phyloP scores from a whole-genome alignment of 2,888 invertebrate species.

The Cephus sareptanus region DNA sequence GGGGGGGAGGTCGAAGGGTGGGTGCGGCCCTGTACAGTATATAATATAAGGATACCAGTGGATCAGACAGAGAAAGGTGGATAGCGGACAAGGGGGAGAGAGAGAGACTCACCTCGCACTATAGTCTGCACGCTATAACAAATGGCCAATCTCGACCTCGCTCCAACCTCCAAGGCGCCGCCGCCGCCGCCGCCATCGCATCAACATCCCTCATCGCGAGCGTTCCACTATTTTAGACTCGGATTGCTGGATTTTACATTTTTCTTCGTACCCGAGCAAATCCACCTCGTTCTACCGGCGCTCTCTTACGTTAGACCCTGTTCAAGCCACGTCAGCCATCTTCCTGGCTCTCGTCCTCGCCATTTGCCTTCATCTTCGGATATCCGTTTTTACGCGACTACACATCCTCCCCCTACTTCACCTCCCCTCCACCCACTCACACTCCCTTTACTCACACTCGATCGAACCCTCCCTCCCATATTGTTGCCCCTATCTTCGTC shows the following conservation, averaged over 20 bases:
- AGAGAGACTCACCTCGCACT: slow-evolving; percentile 20
- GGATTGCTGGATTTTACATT: slow-evolving; percentile 33
- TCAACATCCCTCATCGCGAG: slow-evolving; percentile 40
- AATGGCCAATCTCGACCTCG: slow-evolving; percentile 51
- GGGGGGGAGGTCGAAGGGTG: not conserved
- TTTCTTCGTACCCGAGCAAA: slow-evolving; percentile 13
- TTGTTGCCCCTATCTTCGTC: not conserved
- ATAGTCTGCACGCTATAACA: slow-evolving; percentile 41
- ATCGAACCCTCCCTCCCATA: not conserved
- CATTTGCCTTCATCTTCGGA: not conserved
- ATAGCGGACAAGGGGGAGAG: not conserved
- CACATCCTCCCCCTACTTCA: not conserved
- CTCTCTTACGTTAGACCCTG: not conserved
- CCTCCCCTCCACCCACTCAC: too few species aligned
- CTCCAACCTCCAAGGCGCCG: slow-evolving; percentile 23
- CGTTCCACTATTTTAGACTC: slow-evolving; percentile 35
- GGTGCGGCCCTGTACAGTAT: not conserved
- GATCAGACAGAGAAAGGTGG: not conserved
- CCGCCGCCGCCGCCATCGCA: slow-evolving; percentile 28
- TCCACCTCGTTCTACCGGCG: not conserved
- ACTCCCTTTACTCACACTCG: not conserved
- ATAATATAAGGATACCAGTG: not conserved
- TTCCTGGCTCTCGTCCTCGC: not conserved
- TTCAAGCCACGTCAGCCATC: not conserved
- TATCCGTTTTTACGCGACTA: not conserved